phyloP scores from a whole-genome alignment of 2,797 vertebrate species.

The Apodemus agrarius region DNA sequence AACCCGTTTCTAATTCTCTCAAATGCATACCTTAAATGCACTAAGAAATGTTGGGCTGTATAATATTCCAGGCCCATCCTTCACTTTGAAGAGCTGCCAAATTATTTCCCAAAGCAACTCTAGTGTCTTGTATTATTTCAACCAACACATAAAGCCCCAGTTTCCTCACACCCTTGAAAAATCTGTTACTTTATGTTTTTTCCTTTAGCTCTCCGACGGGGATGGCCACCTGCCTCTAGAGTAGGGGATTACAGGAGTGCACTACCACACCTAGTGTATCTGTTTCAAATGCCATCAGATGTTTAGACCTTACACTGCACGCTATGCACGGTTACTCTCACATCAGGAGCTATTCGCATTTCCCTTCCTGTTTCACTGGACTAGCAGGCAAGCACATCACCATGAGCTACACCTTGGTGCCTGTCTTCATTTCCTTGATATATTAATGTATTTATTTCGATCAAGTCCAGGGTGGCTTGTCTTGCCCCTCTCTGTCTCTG shows the following conservation, averaged over 20 bases:
- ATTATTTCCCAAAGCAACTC: not conserved
- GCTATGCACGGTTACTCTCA: not conserved
- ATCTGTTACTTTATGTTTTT: not conserved
- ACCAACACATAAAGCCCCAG: not conserved
- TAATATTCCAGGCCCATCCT: not conserved
- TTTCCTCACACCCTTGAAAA: not conserved
- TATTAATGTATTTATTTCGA: not conserved
- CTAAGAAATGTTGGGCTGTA: not conserved
- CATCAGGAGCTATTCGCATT: not conserved
- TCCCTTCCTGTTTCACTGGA: no score
- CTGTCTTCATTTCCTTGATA: not conserved
- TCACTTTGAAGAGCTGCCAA: not conserved
- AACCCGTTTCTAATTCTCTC: constrained; percentile 16
- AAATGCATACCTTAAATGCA: not conserved
- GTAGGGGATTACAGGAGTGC: no score
- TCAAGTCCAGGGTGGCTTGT: not conserved
- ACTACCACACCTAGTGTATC: not conserved
- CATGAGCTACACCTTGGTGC: no score
- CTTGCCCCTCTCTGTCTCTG: not conserved
- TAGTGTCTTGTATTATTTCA: not conserved
- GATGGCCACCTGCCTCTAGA: not conserved
- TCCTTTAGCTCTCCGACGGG: not conserved
- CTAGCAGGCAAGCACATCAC: not conserved
- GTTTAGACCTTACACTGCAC: not conserved
- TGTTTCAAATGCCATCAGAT: not conserved